phyloP scores from a whole-genome alignment of 2,113 vertebrate species.

The Syngnathus floridae region DNA sequence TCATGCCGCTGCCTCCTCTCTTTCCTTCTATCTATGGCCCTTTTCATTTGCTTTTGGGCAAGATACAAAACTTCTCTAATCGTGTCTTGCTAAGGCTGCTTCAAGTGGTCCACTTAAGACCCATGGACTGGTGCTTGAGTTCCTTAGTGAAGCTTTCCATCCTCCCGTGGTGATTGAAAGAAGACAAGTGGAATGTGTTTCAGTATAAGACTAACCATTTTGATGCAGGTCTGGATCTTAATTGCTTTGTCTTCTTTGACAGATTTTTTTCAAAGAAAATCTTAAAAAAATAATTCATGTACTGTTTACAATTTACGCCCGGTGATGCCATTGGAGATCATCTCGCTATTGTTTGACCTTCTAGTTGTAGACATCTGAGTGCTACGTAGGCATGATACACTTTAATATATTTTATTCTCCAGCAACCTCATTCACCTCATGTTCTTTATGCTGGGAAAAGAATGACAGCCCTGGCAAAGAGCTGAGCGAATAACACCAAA shows the following conservation, averaged over 20 bases:
- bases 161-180: constrained; percentile 22
- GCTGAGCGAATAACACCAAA: constrained; percentile 21
- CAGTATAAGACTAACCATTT: not conserved
- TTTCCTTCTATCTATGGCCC: constrained; percentile 30
- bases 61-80: constrained; percentile 60
- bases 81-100: constrained; percentile 47
- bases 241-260: not conserved
- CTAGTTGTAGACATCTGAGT: not conserved
- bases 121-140: constrained; percentile 42
- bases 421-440: constrained; percentile 6
- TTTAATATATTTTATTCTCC: constrained; percentile 8
- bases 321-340: not conserved
- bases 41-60: constrained; percentile 48
- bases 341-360: not conserved
- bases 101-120: constrained; percentile 46
- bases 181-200: constrained; percentile 10
- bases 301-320: not conserved
- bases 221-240: not conserved
- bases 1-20: constrained; percentile 29
- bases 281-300: not conserved
- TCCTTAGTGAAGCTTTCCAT: constrained; percentile 46
- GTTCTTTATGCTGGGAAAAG: constrained; percentile 15
- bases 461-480: constrained; percentile 17
- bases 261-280: not conserved
- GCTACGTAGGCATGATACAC: too few species aligned